Percentiles rank a stretch among this genome's conserved stretches.
Evolutionary conservation across 2,797 vertebrate genomes (phyloP).

Genomic region (Hipposideros larvatus): DNA sequence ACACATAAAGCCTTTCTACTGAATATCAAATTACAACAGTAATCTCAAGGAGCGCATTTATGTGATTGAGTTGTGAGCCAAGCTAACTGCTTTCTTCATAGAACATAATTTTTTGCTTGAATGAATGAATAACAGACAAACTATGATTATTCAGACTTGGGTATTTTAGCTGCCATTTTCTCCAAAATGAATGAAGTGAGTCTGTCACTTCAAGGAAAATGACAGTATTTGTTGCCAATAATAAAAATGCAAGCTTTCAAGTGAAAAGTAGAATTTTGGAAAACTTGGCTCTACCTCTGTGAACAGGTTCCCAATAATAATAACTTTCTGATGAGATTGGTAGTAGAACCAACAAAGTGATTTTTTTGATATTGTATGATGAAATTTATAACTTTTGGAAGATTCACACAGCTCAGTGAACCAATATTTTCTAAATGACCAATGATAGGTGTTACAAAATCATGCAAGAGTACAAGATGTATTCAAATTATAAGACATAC

Average conservation of each 20-base stretch:
- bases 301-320: constrained; percentile 13
- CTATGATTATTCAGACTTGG: not conserved
- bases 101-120: not conserved
- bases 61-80: not conserved
- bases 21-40: not conserved
- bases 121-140: not conserved
- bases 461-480: not conserved
- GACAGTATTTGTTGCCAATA: not conserved
- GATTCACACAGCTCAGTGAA: not conserved
- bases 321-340: constrained; percentile 7
- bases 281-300: not conserved
- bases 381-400: not conserved
- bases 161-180: not conserved
- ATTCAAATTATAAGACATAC: not conserved
- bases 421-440: constrained; percentile 44
- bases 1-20: not conserved
- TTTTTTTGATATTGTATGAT: not conserved
- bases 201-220: not conserved
- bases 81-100: not conserved
- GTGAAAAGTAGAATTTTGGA: constrained; percentile 1
- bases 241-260: constrained; percentile 46
- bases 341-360: not conserved
- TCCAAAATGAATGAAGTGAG: not conserved
- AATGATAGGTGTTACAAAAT: not conserved
- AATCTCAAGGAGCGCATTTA: not conserved